Evolutionary conservation across 2,113 vertebrate genomes (phyloP).

Genomic region (Oreocharis arfaki): DNA sequence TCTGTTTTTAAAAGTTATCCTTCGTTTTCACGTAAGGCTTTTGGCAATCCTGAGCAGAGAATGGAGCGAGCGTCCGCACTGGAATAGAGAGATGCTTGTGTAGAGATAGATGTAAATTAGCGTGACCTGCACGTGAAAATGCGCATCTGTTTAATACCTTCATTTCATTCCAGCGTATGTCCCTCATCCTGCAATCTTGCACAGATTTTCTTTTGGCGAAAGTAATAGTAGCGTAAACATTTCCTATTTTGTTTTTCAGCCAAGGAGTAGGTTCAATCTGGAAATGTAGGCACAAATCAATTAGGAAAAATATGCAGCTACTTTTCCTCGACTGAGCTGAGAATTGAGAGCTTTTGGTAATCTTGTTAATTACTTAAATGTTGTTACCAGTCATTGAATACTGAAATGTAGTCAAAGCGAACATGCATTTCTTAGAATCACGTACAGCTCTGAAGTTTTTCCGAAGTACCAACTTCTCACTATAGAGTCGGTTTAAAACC

Average conservation of each 20-base stretch:
- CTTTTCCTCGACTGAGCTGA: not conserved
- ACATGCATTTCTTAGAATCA: accelerated
- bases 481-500: not conserved
- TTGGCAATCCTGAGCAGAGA: not conserved
- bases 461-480: not conserved
- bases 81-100: not conserved
- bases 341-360: not conserved
- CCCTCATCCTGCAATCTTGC: not conserved
- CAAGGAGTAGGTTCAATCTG: not conserved
- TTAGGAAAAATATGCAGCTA: not conserved
- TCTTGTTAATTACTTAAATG: not conserved
- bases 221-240: not conserved
- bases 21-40: not conserved
- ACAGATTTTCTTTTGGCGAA: not conserved
- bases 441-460: not conserved
- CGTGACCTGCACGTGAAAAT: not conserved
- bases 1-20: not conserved
- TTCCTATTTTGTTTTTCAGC: not conserved
- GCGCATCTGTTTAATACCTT: not conserved
- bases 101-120: not conserved
- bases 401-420: not conserved
- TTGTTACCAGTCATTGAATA: not conserved
- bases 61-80: accelerated
- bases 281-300: not conserved
- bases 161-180: not conserved